A percentile compares a stretch with the other conserved stretches of the same genome.
Evolutionary conservation across 1,140 invertebrate genomes (phyloP).

Genomic region (Drosophila simulans): DNA sequence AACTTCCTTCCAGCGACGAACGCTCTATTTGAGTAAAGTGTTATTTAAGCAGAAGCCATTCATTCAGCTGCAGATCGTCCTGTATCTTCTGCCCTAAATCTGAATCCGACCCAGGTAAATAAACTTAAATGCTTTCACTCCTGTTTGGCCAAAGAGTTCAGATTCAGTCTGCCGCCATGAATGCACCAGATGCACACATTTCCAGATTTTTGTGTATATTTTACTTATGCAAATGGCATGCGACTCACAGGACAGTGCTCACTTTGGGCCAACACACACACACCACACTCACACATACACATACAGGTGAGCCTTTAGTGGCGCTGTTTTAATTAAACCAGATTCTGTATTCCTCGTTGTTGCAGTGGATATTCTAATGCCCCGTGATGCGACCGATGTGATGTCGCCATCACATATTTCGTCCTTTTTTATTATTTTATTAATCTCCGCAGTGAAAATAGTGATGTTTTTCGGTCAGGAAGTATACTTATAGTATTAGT

Average conservation of each 20-base stretch:
- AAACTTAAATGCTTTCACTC: conserved; percentile 65
- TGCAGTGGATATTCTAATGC: conserved; percentile 59
- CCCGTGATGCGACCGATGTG: conserved; percentile 35
- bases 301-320: conserved; percentile 39
- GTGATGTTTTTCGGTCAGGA: too few relatives aligned
- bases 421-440: conserved; percentile 42
- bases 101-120: conserved; percentile 51
- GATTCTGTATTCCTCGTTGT: conserved; percentile 49
- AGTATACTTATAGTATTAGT: too few relatives aligned
- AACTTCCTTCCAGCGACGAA: conserved; percentile 10
- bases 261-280: conserved; percentile 27
- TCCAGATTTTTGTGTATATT: conserved; percentile 42
- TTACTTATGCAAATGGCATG: conserved; percentile 73
- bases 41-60: conserved; percentile 21
- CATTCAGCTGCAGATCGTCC: conserved; percentile 23
- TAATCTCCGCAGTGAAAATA: background rate
- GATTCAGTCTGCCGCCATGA: conserved; percentile 11
- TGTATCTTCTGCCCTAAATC: conserved; percentile 25
- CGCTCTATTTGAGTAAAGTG: conserved; percentile 20
- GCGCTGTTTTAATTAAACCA: conserved; percentile 75
- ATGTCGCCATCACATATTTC: conserved; percentile 47
- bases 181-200: conserved; percentile 18
- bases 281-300: conserved; percentile 7
- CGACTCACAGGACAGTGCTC: conserved; percentile 31
- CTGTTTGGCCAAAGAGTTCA: conserved; percentile 9